These are phyloP conservation scores for Anthopleura xanthogrammica DNA, from an alignment of 92 coral and sea anemone species.

Conservation along the genomic window DNA sequence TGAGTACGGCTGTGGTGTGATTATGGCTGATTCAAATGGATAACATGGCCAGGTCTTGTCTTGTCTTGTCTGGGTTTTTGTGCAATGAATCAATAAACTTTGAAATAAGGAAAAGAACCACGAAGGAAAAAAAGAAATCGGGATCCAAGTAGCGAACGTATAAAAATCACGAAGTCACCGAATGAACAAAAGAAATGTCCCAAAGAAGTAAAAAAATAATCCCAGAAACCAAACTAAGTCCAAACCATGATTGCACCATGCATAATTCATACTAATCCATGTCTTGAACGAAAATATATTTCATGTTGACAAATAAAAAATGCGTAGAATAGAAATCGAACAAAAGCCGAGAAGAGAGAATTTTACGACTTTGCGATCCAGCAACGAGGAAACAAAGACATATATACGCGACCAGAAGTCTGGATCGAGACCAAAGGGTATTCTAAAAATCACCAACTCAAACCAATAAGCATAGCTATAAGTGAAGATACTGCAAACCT, in stretches of 20 bases:
- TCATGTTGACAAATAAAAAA: background rate
- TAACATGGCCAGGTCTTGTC: background rate
- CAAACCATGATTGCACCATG: background rate
- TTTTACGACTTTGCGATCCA: background rate
- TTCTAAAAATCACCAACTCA: no score
- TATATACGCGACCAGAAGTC: background rate
- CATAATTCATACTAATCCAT: background rate
- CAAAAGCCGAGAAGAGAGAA: background rate
- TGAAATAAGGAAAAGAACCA: background rate
- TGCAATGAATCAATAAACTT: background rate
- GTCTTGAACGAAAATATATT: background rate
- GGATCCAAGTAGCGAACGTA: background rate
- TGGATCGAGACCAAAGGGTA: background rate
- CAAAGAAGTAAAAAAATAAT: no score
- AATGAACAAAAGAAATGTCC: background rate
- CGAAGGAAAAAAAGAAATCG: background rate
- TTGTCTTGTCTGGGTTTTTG: background rate
- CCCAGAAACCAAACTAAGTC: background rate
- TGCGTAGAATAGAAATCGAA: background rate
- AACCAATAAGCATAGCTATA: no score
- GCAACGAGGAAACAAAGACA: background rate
- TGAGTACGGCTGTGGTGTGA: conserved; percentile 1
- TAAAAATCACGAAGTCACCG: background rate
- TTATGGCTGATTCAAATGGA: background rate
- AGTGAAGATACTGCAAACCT: no score